A percentile compares a stretch with the other conserved stretches of the same genome.
Evolutionary conservation across 2,888 invertebrate genomes (phyloP).

Genomic region (Agriopis aurantiaria): DNA sequence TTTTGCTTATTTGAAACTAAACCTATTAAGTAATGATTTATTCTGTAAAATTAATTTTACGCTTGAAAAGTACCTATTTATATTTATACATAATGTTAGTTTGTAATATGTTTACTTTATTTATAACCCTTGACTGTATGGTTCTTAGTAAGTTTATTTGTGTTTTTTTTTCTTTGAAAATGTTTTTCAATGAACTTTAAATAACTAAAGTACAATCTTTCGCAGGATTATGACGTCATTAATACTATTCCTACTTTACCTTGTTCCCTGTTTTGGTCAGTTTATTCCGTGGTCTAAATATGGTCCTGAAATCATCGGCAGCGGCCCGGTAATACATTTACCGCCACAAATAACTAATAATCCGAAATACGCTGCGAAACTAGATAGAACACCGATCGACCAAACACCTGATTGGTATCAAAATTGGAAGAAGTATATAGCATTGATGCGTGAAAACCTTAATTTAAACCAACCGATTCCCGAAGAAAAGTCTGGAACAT

Average conservation of each 20-base stretch:
- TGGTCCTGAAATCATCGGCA: slow-evolving; percentile 8
- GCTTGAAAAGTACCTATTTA: neutral
- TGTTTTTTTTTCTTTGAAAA: neutral
- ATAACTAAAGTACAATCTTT: neutral
- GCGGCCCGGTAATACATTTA: neutral
- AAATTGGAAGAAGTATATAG: slow-evolving; percentile 17
- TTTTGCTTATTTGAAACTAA: neutral
- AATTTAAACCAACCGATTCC: neutral
- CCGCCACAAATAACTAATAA: neutral
- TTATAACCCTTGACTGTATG: neutral
- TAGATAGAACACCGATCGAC: neutral
- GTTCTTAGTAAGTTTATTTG: neutral
- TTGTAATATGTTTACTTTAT: neutral
- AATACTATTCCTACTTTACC: neutral
- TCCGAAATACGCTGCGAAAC: neutral
- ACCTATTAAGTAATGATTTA: neutral
- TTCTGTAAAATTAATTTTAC: slow-evolving; percentile 17
- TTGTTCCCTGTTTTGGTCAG: neutral
- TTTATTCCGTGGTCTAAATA: slow-evolving; percentile 1
- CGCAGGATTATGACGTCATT: neutral
- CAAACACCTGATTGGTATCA: slow-evolving; percentile 7
- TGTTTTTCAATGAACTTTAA: neutral
- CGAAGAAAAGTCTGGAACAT: neutral
- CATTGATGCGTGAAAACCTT: neutral
- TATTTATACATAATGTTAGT: neutral